Percentiles rank a stretch among this genome's conserved stretches.
phyloP scores from a whole-genome alignment of 2,113 vertebrate genomes.

The Rhabdomys dilectus region DNA sequence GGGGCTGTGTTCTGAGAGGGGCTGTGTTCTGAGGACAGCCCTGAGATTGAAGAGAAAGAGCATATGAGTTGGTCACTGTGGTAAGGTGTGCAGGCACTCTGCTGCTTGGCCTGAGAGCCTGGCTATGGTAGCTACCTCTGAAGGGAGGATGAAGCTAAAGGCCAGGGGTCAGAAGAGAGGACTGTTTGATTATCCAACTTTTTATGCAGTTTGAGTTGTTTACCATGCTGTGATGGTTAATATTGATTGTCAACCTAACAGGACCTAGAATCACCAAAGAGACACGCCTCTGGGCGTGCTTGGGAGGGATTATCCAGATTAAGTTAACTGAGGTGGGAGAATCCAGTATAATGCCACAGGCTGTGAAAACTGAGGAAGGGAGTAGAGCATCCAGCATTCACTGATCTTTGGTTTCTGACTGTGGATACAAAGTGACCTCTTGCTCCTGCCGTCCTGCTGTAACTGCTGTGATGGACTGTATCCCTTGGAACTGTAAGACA shows the following conservation, averaged over 20 bases:
- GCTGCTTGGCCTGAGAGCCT: not conserved
- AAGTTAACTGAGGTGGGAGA: not conserved
- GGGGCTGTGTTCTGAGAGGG: not conserved
- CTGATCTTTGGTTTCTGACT: not conserved
- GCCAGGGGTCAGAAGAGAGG: not conserved
- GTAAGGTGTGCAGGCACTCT: accelerated
- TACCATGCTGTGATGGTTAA: not conserved
- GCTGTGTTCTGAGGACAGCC: not conserved
- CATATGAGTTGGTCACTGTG: not conserved
- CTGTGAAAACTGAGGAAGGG: not conserved
- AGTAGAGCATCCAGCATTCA: not conserved
- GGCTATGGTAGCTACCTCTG: not conserved
- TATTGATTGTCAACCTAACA: not conserved
- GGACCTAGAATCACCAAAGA: not conserved
- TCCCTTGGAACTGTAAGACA: not conserved
- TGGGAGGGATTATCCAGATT: not conserved
- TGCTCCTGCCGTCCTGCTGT: not conserved
- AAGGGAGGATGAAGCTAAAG: not conserved
- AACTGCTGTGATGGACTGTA: not conserved
- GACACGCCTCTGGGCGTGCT: not conserved
- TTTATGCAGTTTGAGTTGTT: not conserved
- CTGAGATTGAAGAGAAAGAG: not conserved
- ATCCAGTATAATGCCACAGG: not conserved
- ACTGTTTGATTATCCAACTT: not conserved
- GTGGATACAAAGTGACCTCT: not conserved